Base-by-base conservation (phyloP, 2,113 vertebrate genomes). In the Aplodontia rufa region DNA sequence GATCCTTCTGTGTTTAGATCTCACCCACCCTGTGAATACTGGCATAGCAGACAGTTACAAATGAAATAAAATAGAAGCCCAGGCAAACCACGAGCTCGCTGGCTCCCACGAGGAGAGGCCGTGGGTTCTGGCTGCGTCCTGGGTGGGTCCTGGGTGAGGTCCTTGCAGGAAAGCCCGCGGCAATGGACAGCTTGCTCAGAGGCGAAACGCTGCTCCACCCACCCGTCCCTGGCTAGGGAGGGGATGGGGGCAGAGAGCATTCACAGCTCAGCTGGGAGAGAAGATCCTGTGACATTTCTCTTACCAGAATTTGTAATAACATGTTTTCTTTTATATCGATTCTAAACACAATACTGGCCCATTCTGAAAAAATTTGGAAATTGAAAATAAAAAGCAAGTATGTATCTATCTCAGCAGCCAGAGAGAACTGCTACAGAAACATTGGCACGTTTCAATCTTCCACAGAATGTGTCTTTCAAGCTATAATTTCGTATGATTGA, bases 151-250 rank as follows among this genome's bases (percentile, higher is more conserved):
- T n/a, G 3, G 49, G 24, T 12, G 40, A 79, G 76, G 8, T 9
- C 42, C 3, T 0, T 0, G 1, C 0, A 19, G 72, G 62, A 9
- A 45, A 8, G 45, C 0, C 0, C 24, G 0, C 0, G 1, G 1
- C 1, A 0, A 10, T 1, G 1, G 1, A 7, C 11, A 1, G 60
- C 32, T 62, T 0, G 2, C 47, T 28, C 42, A 1, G 0, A 0
- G 0, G 13, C 35, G 3, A 6, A 16, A 45, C 0, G 4, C 22
- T 35, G 2, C 20, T 1, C 0, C 0, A 1, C 16, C 4, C 2
- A 0, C 5, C 30, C 0, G 53, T 2, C 60, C 24, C 55, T 2
- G 10, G 58, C 69, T 55, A 0, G 1, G 26, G 58, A 32, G 6
- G 3, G 26, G 3, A 32, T 20, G 0, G n/a, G n/a, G n/a, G n/a